Conservation (phyloP, 2,888 invertebrate genomes). For the Dromius quadrimaculatus region DNA sequence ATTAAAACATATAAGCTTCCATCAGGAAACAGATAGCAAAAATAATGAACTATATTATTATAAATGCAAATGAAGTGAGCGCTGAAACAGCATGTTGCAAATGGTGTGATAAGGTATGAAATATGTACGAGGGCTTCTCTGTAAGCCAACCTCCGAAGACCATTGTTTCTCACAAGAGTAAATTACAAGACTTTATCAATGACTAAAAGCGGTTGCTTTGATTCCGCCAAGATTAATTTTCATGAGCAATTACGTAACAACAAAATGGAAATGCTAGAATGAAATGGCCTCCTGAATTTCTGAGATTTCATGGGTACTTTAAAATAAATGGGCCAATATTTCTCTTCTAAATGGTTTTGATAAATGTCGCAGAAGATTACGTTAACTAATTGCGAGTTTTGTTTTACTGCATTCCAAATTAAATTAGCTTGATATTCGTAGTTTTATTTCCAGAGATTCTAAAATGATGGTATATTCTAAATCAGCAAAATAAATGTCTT, state of each 20-base stretch:
- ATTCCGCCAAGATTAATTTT: slow-evolving; percentile 32
- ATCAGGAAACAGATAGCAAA: neutral
- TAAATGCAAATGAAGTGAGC: slow-evolving; percentile 35
- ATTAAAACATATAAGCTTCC: slow-evolving; percentile 16
- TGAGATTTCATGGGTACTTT: slow-evolving; percentile 17
- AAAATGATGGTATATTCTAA: too few relatives aligned
- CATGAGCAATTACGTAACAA: slow-evolving; percentile 35
- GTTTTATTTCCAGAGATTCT: too few relatives aligned
- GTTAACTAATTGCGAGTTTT: slow-evolving; percentile 23
- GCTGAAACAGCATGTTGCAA: slow-evolving; percentile 3
- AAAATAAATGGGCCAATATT: slow-evolving; percentile 17
- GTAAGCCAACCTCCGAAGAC: neutral
- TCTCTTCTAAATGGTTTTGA: slow-evolving; percentile 4
- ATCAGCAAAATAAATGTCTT: too few relatives aligned
- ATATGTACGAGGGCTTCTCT: slow-evolving; percentile 23
- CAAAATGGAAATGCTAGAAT: slow-evolving; percentile 18
- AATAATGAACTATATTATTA: slow-evolving; percentile 39
- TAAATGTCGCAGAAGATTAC: slow-evolving; percentile 23
- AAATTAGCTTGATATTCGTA: too few relatives aligned
- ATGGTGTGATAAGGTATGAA: slow-evolving; percentile 23
- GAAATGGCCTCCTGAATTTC: neutral
- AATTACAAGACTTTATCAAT: slow-evolving; percentile 37
- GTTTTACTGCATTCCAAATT: too few relatives aligned
- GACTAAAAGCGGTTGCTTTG: slow-evolving; percentile 17
- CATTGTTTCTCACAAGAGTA: slow-evolving; percentile 21